Conservation (phyloP, 2,888 invertebrate species). For the Hyles lineata region DNA sequence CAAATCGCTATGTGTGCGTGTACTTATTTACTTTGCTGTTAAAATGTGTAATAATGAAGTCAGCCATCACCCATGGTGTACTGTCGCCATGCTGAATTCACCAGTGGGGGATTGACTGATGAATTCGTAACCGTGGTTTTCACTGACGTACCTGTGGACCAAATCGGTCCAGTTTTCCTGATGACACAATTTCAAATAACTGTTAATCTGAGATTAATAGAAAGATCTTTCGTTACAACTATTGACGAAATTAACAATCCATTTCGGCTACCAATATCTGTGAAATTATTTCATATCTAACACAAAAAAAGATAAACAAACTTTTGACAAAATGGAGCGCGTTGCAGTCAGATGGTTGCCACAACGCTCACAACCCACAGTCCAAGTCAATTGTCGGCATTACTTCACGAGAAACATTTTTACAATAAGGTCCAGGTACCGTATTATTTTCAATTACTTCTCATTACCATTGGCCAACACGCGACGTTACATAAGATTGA, state of each 20-base stretch:
- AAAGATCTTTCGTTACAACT: not conserved
- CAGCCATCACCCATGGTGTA: too few relatives aligned
- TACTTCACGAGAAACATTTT: not conserved
- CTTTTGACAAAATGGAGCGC: constrained; percentile 10
- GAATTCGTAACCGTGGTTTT: too few relatives aligned
- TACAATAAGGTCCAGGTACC: not conserved
- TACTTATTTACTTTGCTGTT: too few relatives aligned
- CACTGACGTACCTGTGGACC: too few relatives aligned
- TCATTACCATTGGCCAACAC: not conserved
- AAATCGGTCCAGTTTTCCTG: too few relatives aligned
- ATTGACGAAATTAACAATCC: not conserved
- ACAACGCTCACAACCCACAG: not conserved
- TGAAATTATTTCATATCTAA: not conserved
- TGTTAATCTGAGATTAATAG: too few relatives aligned
- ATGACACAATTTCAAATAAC: too few relatives aligned
- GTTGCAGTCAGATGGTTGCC: not conserved
- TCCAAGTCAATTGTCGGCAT: not conserved
- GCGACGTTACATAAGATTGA: not conserved
- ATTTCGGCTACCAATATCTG: not conserved
- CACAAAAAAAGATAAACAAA: not conserved
- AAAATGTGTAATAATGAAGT: too few relatives aligned
- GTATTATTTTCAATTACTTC: constrained; percentile 22
- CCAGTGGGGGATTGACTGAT: too few relatives aligned
- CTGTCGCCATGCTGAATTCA: too few relatives aligned
- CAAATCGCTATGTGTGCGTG: too few relatives aligned